Evolutionary conservation across 2,113 vertebrate genomes (phyloP).

Genomic region (Baryphthengus martii): DNA sequence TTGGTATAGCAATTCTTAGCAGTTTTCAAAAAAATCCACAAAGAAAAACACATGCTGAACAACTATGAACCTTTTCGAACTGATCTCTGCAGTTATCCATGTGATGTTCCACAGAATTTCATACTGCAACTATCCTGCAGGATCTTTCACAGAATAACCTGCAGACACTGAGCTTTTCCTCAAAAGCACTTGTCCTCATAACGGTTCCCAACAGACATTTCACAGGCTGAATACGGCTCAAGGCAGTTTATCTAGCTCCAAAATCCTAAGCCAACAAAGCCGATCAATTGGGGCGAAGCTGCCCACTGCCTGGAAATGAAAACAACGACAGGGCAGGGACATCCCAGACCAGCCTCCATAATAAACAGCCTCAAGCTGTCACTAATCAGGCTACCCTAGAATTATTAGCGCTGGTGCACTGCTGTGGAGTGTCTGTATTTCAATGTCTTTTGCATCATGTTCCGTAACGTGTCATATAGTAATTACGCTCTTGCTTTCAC

Average conservation of each 20-base stretch:
- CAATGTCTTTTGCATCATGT: background rate
- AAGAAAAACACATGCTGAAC: background rate
- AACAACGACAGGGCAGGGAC: background rate
- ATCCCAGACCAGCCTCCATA: background rate
- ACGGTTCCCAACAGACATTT: background rate
- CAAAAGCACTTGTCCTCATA: background rate
- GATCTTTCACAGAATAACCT: background rate
- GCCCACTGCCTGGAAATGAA: background rate
- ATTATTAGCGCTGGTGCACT: background rate
- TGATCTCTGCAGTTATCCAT: background rate
- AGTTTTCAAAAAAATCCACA: background rate
- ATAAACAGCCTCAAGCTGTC: background rate
- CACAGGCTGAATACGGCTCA: background rate
- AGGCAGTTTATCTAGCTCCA: background rate
- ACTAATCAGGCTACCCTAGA: background rate
- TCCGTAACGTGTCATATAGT: background rate
- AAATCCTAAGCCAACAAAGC: background rate
- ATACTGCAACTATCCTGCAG: background rate
- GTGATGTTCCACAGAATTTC: background rate
- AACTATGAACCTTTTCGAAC: background rate
- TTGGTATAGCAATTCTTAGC: background rate
- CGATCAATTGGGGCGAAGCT: background rate
- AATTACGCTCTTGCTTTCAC: background rate
- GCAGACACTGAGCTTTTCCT: background rate
- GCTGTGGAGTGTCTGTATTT: background rate